Base-by-base conservation (phyloP, 1,140 invertebrate genomes). In the Papilio polyxenes region DNA sequence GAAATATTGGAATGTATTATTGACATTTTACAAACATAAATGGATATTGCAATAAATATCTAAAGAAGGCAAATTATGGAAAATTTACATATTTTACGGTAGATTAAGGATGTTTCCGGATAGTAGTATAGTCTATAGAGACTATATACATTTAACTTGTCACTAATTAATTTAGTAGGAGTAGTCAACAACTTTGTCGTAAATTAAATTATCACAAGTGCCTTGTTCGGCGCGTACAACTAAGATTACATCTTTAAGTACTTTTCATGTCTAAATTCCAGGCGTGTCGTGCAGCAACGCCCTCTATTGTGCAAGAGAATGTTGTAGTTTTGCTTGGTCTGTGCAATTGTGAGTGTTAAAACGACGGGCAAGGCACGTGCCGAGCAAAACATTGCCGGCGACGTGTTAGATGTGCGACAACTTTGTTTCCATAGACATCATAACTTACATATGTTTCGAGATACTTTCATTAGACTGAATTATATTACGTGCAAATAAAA, bases 341-440 rank as follows among this genome's bases (percentile, higher is more conserved):
- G 77, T 83, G 84, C 86, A 84, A 86, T 86, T 88, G 84, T 79
- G 80, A 82, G 85, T 84, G 83, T 85, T 86, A 84, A 77, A 56
- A 82, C 77, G 83, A 83, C 65, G 72, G 69, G 84, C 85, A 51
- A 48, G 15, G 85, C 87, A 87, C 87, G 87, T 87, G 85, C 85
- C 80, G 23, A 82, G 79, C 83, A 81, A 80, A 82, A 59, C 56
- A 20, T 59, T 86, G 78, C 81, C 83, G 82, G 82, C 84, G 82
- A 84, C 81, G 82, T 77, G 56, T 59, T 59, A 59, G 56, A 59
- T 59, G 75, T 81, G 81, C 79, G 74, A 44, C 40, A 75, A 75
- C 13, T 75, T 75, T 44, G 44, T 44, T 75, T 59, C n/a, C n/a
- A 59, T 59, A 44, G 40, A 59, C 56, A n/a, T n/a, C 53, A 59